These are phyloP conservation scores for Argentina silus DNA, from an alignment of 2,797 vertebrate species.

Conservation along the genomic window DNA sequence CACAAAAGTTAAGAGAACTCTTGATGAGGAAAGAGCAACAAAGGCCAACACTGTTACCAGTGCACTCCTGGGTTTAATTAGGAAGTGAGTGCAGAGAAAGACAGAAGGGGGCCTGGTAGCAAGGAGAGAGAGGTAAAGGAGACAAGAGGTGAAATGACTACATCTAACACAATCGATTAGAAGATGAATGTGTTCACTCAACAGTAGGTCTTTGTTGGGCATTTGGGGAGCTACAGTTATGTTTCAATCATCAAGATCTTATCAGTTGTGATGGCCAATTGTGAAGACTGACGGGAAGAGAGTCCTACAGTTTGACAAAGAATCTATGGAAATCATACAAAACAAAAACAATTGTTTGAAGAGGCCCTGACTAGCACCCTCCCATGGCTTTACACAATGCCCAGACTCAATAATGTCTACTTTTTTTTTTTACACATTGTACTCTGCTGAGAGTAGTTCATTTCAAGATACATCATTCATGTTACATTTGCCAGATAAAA, in stretches of 20 bases:
- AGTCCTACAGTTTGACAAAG: conserved; percentile 9
- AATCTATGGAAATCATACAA: conserved; percentile 36
- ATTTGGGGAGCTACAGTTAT: background rate
- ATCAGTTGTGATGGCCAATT: background rate
- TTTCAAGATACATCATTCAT: background rate
- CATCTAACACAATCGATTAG: conserved; percentile 5
- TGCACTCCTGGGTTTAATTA: conserved; percentile 40
- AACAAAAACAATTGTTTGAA: conserved; percentile 46
- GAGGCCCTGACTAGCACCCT: conserved; percentile 18
- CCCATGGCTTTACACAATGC: conserved; percentile 6
- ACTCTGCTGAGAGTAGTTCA: background rate
- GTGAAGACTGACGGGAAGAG: conserved; percentile 11
- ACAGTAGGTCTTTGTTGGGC: conserved; percentile 1
- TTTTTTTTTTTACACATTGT: background rate
- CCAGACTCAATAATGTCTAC: conserved; percentile 5
- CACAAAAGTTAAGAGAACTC: conserved; percentile 18
- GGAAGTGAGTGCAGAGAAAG: conserved; percentile 20
- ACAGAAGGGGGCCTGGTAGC: conserved; percentile 22
- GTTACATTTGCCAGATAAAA: background rate
- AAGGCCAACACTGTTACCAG: conserved; percentile 16
- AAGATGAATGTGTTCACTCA: conserved; percentile 3
- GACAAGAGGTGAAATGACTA: conserved; percentile 4
- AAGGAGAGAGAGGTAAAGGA: conserved; percentile 2
- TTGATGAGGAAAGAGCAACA: conserved; percentile 34
- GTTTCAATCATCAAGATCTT: conserved; percentile 2